These are phyloP conservation scores for Neogobius melanostomus DNA, from an alignment of 2,113 vertebrate genomes.

Conservation along the genomic window DNA sequence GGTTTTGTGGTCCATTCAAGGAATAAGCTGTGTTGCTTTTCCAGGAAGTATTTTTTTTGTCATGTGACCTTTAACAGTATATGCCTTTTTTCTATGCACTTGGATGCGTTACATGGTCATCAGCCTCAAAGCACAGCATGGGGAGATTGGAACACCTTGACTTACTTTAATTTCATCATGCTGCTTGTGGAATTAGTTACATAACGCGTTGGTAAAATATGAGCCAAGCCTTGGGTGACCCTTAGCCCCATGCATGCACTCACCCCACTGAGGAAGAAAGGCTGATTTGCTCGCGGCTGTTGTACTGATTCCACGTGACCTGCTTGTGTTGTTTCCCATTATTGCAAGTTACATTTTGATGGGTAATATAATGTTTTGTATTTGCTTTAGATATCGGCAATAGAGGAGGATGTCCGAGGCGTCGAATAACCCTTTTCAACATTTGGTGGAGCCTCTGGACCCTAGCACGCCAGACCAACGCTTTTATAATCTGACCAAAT, in stretches of 20 bases:
- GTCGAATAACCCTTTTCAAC: constrained; percentile 86
- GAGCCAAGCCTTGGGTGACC: constrained; percentile 26
- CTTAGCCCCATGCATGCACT: not conserved
- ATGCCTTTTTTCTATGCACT: not conserved
- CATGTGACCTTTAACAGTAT: constrained; percentile 39
- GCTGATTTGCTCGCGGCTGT: not conserved
- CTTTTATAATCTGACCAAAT: constrained; percentile 89
- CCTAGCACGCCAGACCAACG: constrained; percentile 78
- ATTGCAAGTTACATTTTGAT: not conserved
- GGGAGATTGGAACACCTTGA: not conserved
- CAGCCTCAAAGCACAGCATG: not conserved
- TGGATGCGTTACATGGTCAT: not conserved
- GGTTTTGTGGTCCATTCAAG: too few species aligned
- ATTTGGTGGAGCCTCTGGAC: constrained; percentile 83
- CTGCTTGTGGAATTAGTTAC: constrained; percentile 19
- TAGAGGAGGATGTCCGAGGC: constrained; percentile 49
- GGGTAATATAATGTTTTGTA: not conserved
- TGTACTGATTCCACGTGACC: not conserved
- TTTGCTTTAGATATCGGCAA: not conserved
- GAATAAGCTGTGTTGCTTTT: constrained; percentile 8
- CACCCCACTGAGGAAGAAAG: not conserved
- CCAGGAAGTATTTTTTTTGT: constrained; percentile 11
- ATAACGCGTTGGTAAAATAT: constrained; percentile 9
- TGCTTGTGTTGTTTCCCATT: not conserved
- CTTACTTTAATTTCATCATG: not conserved